Evolutionary conservation across 2,113 vertebrate genomes (phyloP), one percentile per base, ranked within the genome.

Genomic region (Mus spicilegus): DNA sequence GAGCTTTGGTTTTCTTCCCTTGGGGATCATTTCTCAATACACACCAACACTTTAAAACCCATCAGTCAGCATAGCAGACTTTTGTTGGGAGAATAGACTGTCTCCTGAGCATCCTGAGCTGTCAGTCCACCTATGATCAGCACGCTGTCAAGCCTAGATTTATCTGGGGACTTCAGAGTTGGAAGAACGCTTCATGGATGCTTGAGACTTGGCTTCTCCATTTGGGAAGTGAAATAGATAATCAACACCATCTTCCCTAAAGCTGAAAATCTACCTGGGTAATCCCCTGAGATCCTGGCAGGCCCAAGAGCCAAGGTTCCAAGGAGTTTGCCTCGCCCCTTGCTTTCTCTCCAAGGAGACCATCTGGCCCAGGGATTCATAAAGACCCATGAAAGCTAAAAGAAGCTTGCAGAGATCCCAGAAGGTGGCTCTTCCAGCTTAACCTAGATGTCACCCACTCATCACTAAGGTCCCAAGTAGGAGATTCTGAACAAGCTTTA

Each of bases 211-310:
- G 33, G 85, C 36, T 75, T 93, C 56, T 54, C 90, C 26, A 63
- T 78, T 56, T 91, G 26, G 95, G 82, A 93, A 93, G 56, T 36
- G 30, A 80, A 51, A 4, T 56, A 54, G 75, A 63, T 96, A 67
- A 73, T 80, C 73, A 69, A 42, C 11, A 17, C 11, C 73, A 77
- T 87, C 77, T 90, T 96, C 65, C 73, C 46, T 10, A 61, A 92
- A n/a, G 56, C 73, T 26, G 19, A 28, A n/a, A 36, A 14, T 42
- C 46, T 39, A 26, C 65, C 54, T 24, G 22, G 73, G 58, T 54
- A 39, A 61, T 69, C 36, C 42, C 26, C 54, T 61, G 30, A 30
- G 78, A 30, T 65, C 26, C 16, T 39, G 69, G 51, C 42, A 24
- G 36, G 46, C 36, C 14, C 26, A 3, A 4, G 22, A 89, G 51